phyloP scores from a whole-genome alignment of 2,113 vertebrate genomes.

The Paraplagusia blochii region DNA sequence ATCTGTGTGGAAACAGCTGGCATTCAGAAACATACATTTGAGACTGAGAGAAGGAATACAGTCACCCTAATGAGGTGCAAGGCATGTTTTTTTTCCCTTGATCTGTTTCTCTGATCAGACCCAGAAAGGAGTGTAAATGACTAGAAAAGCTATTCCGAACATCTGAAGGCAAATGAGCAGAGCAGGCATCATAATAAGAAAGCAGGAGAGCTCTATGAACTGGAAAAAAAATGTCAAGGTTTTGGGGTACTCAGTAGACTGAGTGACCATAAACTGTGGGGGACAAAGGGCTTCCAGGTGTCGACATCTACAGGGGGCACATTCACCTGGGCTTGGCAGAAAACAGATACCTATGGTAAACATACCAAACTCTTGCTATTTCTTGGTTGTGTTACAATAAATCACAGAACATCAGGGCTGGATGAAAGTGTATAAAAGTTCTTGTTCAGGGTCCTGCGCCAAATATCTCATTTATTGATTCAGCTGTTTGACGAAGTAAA shows the following conservation, averaged over 20 bases:
- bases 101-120: constrained; percentile 10
- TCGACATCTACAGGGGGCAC: constrained; percentile 15
- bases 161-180: not conserved
- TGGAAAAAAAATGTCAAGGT: constrained; percentile 14
- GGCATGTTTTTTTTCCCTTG: constrained; percentile 16
- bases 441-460: constrained; percentile 71
- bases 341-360: constrained; percentile 25
- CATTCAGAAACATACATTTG: constrained; percentile 14
- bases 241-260: constrained; percentile 17
- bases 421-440: constrained; percentile 41
- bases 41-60: constrained; percentile 21
- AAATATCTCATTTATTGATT: constrained; percentile 67
- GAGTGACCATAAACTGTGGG: constrained; percentile 40
- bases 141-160: not conserved
- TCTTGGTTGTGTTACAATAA: constrained; percentile 41
- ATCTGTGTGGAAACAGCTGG: constrained; percentile 49
- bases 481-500: constrained; percentile 67
- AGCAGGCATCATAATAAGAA: constrained; percentile 1
- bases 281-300: constrained; percentile 20
- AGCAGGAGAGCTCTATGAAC: constrained; percentile 11
- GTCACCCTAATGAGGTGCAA: constrained; percentile 15
- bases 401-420: constrained; percentile 43
- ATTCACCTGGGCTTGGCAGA: constrained; percentile 46
- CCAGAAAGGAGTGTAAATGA: not conserved
- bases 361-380: constrained; percentile 34